Conservation (phyloP, 2,888 invertebrate species). For the Papilio protenor region DNA sequence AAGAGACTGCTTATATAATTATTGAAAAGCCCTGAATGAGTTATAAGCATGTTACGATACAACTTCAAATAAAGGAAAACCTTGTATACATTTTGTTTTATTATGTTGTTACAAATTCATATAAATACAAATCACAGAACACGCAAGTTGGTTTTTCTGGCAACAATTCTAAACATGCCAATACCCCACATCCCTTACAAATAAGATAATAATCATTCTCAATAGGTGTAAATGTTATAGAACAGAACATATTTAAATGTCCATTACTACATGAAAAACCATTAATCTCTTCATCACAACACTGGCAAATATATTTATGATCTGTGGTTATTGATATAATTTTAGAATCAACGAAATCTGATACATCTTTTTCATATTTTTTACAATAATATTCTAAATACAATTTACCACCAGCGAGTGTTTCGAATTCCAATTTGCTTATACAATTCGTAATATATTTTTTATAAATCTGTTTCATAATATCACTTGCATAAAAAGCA, state of each 20-base stretch:
- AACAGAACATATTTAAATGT: slow-evolving; percentile 73
- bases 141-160: slow-evolving; percentile 62
- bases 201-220: slow-evolving; percentile 62
- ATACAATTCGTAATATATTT: slow-evolving; percentile 52
- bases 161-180: slow-evolving; percentile 61
- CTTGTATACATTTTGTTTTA: background rate
- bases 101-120: slow-evolving; percentile 27
- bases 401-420: slow-evolving; percentile 57
- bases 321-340: slow-evolving; percentile 47
- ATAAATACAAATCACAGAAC: slow-evolving; percentile 69
- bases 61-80: background rate
- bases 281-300: slow-evolving; percentile 66
- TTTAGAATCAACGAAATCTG: slow-evolving; percentile 52
- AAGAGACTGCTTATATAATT: background rate
- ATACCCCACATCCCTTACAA: slow-evolving; percentile 64
- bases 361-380: slow-evolving; percentile 57
- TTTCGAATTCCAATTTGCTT: slow-evolving; percentile 56
- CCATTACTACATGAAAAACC: slow-evolving; percentile 63
- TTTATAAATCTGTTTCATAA: slow-evolving; percentile 54
- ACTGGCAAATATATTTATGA: slow-evolving; percentile 63
- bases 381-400: slow-evolving; percentile 64
- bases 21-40: too few relatives aligned
- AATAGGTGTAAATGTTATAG: slow-evolving; percentile 69
- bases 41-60: too few relatives aligned
- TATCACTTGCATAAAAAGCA: slow-evolving; percentile 57